Evolutionary conservation across 1,140 invertebrate species (phyloP).

Genomic region (Caerostris extrusa): DNA sequence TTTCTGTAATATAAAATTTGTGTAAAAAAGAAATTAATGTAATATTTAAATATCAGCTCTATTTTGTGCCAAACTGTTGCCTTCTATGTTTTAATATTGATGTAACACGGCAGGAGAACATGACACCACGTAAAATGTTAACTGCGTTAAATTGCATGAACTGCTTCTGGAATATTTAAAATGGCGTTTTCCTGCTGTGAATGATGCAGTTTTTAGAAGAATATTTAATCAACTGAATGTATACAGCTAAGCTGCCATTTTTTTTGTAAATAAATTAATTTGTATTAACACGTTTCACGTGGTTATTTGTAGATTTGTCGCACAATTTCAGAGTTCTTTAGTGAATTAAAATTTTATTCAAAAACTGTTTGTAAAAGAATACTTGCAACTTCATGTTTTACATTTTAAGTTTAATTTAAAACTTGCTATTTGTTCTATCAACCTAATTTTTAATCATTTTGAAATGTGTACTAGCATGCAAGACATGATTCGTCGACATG

Average conservation of each 20-base stretch:
- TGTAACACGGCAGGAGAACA: background rate
- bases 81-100: slow-evolving; percentile 1
- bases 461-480: too few species aligned
- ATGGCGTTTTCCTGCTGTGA: background rate
- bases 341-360: too few species aligned
- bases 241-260: slow-evolving; percentile 22
- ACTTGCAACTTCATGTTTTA: too few species aligned
- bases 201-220: background rate
- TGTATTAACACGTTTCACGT: background rate
- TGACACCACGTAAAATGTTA: background rate
- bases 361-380: too few species aligned
- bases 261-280: background rate
- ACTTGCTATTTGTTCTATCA: too few species aligned
- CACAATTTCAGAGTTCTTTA: too few species aligned
- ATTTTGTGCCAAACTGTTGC: slow-evolving; percentile 28
- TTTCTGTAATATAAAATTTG: background rate
- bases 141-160: background rate
- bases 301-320: too few species aligned
- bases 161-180: background rate
- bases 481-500: too few species aligned
- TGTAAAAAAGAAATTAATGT: background rate
- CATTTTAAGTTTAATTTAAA: too few species aligned
- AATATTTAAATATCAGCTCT: background rate
- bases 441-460: too few species aligned
- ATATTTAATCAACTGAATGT: slow-evolving; percentile 4